Conservation (phyloP, 2,797 vertebrate species). For the Oceanodroma leucorhoa region DNA sequence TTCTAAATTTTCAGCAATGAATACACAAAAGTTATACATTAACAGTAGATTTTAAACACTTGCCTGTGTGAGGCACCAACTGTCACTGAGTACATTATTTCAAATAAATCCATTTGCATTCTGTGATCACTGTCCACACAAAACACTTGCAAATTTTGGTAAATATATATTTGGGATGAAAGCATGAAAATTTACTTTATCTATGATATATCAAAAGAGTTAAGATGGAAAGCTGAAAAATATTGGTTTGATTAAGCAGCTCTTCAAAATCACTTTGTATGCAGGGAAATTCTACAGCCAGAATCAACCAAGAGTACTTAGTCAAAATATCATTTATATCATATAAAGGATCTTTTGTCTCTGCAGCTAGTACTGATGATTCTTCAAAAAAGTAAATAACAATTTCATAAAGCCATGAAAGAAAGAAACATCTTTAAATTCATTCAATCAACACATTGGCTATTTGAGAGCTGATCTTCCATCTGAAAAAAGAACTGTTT, state of each 20-base stretch:
- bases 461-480: conserved; percentile 25
- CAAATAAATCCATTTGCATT: not conserved
- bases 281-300: conserved; percentile 42
- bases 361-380: conserved; percentile 15
- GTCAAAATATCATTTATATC: conserved; percentile 47
- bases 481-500: conserved; percentile 31
- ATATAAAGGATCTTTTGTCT: conserved; percentile 51
- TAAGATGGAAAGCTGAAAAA: conserved; percentile 40
- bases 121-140: not conserved
- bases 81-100: not conserved
- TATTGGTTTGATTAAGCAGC: conserved; percentile 51
- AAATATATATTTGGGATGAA: not conserved
- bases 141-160: not conserved
- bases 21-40: not conserved
- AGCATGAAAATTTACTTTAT: conserved; percentile 3
- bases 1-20: not conserved
- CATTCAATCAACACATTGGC: conserved; percentile 22
- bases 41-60: not conserved
- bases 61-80: not conserved
- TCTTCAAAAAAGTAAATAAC: conserved; percentile 50
- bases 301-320: conserved; percentile 52
- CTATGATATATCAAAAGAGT: not conserved
- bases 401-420: conserved; percentile 40
- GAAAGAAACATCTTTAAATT: conserved; percentile 48
- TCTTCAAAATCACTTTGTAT: conserved; percentile 60